Evolutionary conservation across 2,113 vertebrate genomes (phyloP).

Genomic region (Ginglymostoma cirratum): DNA sequence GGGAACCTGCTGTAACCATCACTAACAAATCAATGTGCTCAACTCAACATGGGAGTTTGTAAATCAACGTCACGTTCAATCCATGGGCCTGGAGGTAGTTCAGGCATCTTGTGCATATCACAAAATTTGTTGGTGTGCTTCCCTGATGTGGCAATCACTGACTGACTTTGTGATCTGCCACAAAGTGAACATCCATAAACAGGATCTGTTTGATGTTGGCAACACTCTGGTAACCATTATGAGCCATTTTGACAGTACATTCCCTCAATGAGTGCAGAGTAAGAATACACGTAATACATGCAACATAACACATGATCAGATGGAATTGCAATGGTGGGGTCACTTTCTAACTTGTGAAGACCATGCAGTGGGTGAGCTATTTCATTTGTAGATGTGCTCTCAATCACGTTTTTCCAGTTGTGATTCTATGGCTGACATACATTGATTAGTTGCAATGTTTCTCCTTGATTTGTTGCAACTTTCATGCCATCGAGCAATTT

Average conservation of each 20-base stretch:
- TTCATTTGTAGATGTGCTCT: background rate
- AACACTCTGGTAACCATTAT: background rate
- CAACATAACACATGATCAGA: background rate
- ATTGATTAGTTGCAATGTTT: background rate
- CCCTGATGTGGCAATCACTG: too few species aligned
- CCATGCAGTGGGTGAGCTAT: background rate
- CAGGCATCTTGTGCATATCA: too few species aligned
- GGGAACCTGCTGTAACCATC: too few species aligned
- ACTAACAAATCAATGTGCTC: too few species aligned
- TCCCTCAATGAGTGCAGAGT: background rate
- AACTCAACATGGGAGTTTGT: too few species aligned
- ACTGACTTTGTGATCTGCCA: too few species aligned
- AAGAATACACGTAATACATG: background rate
- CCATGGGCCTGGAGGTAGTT: too few species aligned
- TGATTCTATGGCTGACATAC: background rate
- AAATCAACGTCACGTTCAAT: too few species aligned
- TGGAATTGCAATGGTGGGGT: background rate
- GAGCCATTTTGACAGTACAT: too few species aligned
- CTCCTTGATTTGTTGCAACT: background rate
- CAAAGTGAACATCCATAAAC: too few species aligned
- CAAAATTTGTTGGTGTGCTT: too few species aligned
- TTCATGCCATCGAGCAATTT: background rate
- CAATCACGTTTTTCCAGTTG: background rate
- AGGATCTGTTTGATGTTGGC: too few species aligned
- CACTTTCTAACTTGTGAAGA: background rate